phyloP scores from a whole-genome alignment of 2,113 vertebrate genomes.

The Nymphicus hollandicus region DNA sequence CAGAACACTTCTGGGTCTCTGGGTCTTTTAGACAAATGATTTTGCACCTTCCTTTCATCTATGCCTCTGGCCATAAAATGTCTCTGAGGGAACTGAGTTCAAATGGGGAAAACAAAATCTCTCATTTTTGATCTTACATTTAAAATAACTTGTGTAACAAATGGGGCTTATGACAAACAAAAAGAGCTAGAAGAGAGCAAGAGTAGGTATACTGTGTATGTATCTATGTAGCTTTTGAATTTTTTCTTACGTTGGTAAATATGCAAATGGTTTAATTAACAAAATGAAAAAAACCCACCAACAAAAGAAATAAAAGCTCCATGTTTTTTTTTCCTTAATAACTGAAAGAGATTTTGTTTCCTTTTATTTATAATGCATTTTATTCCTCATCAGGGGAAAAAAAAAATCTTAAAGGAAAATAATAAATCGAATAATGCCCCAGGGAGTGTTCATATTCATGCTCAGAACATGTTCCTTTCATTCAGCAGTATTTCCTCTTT shows the following conservation, averaged over 20 bases:
- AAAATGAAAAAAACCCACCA: not conserved
- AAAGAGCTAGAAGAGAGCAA: not conserved
- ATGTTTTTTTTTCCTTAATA: not conserved
- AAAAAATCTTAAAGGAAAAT: not conserved
- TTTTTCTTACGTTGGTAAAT: not conserved
- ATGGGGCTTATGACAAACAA: not conserved
- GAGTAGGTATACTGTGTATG: fast-evolving
- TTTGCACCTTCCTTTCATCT: not conserved
- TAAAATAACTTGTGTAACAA: not conserved
- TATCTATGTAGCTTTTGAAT: not conserved
- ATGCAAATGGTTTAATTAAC: not conserved
- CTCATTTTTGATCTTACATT: not conserved
- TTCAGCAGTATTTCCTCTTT: not conserved
- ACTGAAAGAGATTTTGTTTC: not conserved
- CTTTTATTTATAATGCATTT: not conserved
- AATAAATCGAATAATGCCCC: not conserved
- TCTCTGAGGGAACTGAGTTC: not conserved
- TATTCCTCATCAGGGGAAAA: not conserved
- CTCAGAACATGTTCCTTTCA: not conserved
- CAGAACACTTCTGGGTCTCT: not conserved
- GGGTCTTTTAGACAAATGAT: not conserved
- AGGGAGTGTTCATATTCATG: not conserved
- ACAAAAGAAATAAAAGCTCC: not conserved
- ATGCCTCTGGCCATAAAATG: not conserved
- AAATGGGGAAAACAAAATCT: not conserved